These are phyloP conservation scores for Marcusenius ussheri DNA, from an alignment of 2,113 vertebrate species.

Conservation along the genomic window DNA sequence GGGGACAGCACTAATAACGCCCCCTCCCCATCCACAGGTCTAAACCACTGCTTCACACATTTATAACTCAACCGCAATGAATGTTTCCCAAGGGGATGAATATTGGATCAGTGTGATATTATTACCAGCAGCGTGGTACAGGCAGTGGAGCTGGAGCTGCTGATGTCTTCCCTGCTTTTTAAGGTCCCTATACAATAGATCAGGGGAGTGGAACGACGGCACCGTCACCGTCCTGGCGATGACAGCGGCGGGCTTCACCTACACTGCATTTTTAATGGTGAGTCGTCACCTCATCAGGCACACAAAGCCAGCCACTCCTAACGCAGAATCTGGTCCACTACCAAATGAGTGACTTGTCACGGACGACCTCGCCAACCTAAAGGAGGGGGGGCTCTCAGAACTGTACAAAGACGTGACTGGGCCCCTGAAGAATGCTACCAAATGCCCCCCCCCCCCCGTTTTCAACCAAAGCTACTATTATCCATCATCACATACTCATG, in stretches of 20 bases:
- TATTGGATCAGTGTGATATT: not conserved
- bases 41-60: not conserved
- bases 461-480: not conserved
- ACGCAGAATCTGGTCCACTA: not conserved
- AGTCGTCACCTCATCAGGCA: constrained; percentile 16
- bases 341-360: not conserved
- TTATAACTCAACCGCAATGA: not conserved
- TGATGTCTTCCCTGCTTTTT: constrained; percentile 16
- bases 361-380: not conserved
- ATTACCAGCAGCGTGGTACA: not conserved
- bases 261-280: constrained; percentile 83
- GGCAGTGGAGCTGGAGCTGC: not conserved
- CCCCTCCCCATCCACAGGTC: not conserved
- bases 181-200: constrained; percentile 89
- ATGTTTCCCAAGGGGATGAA: not conserved
- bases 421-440: not conserved
- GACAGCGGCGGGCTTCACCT: constrained; percentile 81
- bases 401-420: not conserved
- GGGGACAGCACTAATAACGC: not conserved
- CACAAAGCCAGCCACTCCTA: not conserved
- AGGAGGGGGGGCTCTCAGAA: not conserved
- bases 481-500: not conserved
- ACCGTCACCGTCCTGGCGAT: constrained; percentile 82
- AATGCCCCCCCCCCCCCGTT: not conserved
- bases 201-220: constrained; percentile 91